Conservation (phyloP, 1,140 invertebrate species). For the Microplitis demolitor region DNA sequence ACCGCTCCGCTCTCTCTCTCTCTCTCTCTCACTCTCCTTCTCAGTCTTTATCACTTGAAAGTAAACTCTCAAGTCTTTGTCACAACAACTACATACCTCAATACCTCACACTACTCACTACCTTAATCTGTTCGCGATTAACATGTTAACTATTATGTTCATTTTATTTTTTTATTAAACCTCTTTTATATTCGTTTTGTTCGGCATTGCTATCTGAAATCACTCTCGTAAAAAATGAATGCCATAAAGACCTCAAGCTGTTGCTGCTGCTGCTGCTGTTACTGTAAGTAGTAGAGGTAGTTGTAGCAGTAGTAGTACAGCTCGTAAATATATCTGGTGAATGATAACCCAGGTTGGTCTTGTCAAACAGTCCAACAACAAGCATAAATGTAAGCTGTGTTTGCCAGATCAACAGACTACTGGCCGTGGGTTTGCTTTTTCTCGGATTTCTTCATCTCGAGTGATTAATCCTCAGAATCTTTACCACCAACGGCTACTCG, state of each 20-base stretch:
- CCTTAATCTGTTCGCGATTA: no score
- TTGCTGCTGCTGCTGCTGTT: no score
- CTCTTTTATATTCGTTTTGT: no score
- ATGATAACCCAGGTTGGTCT: neutral
- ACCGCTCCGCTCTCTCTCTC: neutral
- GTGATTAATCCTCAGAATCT: constrained; percentile 17
- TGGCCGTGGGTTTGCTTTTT: neutral
- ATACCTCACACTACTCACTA: no score
- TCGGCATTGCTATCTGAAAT: neutral
- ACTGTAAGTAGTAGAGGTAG: no score
- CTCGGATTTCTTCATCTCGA: neutral
- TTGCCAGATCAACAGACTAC: no score
- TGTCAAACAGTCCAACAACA: neutral
- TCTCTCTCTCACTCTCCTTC: neutral
- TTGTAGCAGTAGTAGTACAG: neutral
- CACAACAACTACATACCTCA: no score
- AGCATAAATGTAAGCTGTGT: neutral
- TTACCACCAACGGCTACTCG: constrained; percentile 12
- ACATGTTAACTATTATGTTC: no score
- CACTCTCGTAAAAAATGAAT: neutral
- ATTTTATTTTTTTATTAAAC: no score
- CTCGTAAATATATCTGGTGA: neutral
- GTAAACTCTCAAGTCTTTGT: no score
- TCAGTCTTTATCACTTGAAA: no score
- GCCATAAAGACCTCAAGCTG: no score